These are phyloP conservation scores for Willisornis vidua DNA, from an alignment of 2,113 vertebrate genomes.

Conservation along the genomic window DNA sequence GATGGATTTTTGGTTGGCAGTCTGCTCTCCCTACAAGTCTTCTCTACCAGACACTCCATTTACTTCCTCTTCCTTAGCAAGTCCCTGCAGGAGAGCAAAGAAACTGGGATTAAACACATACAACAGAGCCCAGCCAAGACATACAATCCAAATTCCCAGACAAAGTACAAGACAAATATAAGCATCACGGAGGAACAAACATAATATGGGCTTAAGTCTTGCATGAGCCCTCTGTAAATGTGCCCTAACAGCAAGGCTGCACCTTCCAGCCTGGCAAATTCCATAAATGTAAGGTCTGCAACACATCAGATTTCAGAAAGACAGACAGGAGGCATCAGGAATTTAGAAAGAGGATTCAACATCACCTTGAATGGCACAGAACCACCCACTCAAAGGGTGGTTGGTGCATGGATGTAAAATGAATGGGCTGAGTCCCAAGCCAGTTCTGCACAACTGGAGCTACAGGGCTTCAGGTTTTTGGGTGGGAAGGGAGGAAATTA, in stretches of 20 bases:
- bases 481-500: not conserved
- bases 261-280: not conserved
- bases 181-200: conserved; percentile 29
- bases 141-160: conserved; percentile 45
- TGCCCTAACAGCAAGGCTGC: not conserved
- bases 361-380: not conserved
- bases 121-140: conserved; percentile 13
- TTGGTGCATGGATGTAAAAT: not conserved
- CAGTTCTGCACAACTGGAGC: not conserved
- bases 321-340: not conserved
- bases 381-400: not conserved
- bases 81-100: conserved; percentile 22
- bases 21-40: not conserved
- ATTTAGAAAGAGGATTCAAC: not conserved
- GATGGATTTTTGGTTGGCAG: conserved; percentile 17
- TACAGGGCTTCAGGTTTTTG: not conserved
- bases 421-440: not conserved
- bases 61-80: conserved; percentile 44
- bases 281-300: not conserved
- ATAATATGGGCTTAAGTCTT: not conserved
- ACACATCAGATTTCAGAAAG: not conserved
- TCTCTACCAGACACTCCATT: conserved; percentile 13
- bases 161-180: conserved; percentile 39
- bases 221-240: not conserved
- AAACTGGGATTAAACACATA: conserved; percentile 42